phyloP scores from a whole-genome alignment of 2,797 vertebrate genomes.

The Pipistrellus pipistrellus region DNA sequence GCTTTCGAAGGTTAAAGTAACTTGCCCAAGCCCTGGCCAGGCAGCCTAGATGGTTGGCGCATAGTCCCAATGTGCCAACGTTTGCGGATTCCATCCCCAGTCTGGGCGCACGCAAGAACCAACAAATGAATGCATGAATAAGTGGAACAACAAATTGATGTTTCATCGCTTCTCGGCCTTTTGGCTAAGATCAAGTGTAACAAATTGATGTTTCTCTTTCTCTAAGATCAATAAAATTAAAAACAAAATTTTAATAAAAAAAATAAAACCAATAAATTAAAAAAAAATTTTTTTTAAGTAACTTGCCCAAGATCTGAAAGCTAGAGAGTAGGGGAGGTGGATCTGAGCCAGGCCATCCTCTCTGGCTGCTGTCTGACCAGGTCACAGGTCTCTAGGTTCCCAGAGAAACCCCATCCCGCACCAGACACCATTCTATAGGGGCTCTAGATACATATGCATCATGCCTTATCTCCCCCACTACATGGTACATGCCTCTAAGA shows the following conservation, averaged over 20 bases:
- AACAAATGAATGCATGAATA: not conserved
- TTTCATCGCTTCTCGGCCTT: too few species aligned
- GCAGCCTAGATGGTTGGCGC: not conserved
- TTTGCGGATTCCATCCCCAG: not conserved
- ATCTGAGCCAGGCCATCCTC: not conserved
- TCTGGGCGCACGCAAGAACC: not conserved
- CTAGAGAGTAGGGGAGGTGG: not conserved
- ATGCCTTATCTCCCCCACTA: not conserved
- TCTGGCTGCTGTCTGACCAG: not conserved
- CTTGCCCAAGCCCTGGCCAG: not conserved
- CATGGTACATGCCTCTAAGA: slow-evolving; percentile 32
- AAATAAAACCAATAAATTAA: too few species aligned
- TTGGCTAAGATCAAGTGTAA: too few species aligned
- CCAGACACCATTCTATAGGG: not conserved
- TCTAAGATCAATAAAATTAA: not conserved
- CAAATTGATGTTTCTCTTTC: not conserved
- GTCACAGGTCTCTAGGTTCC: not conserved
- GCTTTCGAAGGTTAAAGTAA: not conserved
- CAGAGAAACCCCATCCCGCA: not conserved
- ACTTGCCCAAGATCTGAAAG: not conserved
- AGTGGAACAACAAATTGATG: not conserved
- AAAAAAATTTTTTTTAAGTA: not conserved
- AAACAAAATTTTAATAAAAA: too few species aligned
- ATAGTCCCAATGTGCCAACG: not conserved
- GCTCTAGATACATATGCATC: not conserved